These are phyloP conservation scores for honey bee (Apis mellifera) DNA, from an alignment of 1,140 invertebrate species.

Conservation along the genomic window Amel_HAv3.1 CM009938.2:5511001-5511500, in stretches of 20 bases:
- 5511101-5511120: no score
- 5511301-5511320: not conserved
- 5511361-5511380: constrained; percentile 63
- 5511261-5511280: not conserved
- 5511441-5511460: constrained; percentile 7
- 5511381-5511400: constrained; percentile 60
- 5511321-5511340: constrained; percentile 37
- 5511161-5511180: not conserved
- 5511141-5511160: no score
- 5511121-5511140: not conserved
- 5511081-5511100: not conserved
- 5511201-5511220: constrained; percentile 1
- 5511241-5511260: not conserved
- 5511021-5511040: no score
- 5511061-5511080: not conserved
- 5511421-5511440: constrained; percentile 53
- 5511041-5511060: no score
- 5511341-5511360: constrained; percentile 60
- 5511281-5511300: not conserved
- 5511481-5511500: not conserved
- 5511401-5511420: constrained; percentile 57
- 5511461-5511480: constrained; percentile 9
- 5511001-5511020: no score
- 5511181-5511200: not conserved
- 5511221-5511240: constrained; percentile 1